These are phyloP conservation scores for Cassiopea xamachana DNA, from an alignment of 30 jellyfish, hydroid and myxozoan species.

Conservation along the genomic window DNA sequence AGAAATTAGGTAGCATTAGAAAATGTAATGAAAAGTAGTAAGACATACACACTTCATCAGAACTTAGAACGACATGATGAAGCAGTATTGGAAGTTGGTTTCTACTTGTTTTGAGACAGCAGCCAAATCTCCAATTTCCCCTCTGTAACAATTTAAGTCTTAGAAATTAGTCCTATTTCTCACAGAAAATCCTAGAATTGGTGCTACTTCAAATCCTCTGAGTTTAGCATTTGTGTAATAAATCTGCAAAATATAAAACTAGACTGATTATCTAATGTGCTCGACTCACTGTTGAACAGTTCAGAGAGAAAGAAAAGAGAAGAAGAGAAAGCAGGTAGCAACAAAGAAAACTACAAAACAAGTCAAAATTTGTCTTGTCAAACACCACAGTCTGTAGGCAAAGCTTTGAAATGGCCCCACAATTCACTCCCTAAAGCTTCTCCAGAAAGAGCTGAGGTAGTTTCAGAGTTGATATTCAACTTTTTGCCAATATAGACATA, in stretches of 20 bases:
- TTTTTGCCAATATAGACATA: not conserved
- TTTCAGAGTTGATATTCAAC: not conserved
- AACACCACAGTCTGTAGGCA: not conserved
- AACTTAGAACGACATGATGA: not conserved
- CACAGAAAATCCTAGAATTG: not conserved
- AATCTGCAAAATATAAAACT: not conserved
- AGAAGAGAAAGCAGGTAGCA: not conserved
- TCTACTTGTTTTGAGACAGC: not conserved
- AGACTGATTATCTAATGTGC: not conserved
- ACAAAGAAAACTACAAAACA: not conserved
- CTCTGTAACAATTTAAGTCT: not conserved
- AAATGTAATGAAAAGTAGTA: not conserved
- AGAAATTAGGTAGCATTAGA: not conserved
- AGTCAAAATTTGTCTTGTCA: not conserved
- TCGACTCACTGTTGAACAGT: not conserved
- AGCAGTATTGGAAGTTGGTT: not conserved
- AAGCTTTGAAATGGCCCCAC: slow-evolving; percentile 2
- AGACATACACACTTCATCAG: not conserved
- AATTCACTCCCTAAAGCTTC: not conserved
- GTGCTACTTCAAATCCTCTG: not conserved
- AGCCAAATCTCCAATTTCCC: not conserved
- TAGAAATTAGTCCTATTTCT: not conserved
- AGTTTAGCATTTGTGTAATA: not conserved
- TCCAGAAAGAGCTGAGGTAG: not conserved
- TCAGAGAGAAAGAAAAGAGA: not conserved